Evolutionary conservation across 2,113 vertebrate species (phyloP).

Genomic region (Gymnogyps californianus): DNA sequence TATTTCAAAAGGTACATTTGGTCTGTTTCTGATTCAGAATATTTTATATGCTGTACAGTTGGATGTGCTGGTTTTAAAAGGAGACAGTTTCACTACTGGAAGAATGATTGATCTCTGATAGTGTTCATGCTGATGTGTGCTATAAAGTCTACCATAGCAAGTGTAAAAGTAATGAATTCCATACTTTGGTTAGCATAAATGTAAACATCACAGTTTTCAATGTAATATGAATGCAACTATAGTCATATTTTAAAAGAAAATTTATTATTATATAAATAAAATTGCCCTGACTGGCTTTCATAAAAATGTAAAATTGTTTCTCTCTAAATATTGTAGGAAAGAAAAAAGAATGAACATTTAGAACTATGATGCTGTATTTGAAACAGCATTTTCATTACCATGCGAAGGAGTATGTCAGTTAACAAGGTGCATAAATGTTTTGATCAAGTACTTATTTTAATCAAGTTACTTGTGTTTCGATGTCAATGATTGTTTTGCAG

Average conservation of each 20-base stretch:
- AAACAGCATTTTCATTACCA: not conserved
- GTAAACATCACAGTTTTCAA: not conserved
- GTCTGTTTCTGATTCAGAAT: not conserved
- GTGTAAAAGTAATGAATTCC: not conserved
- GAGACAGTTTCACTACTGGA: not conserved
- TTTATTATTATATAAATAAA: not conserved
- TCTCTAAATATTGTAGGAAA: not conserved
- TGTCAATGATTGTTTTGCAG: slow-evolving; percentile 65
- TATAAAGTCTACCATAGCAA: not conserved
- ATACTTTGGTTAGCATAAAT: not conserved
- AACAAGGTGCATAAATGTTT: not conserved
- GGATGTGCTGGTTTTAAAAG: not conserved
- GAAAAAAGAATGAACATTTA: not conserved
- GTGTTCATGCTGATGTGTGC: not conserved
- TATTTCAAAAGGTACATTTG: not conserved
- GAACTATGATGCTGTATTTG: not conserved
- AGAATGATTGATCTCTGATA: not conserved
- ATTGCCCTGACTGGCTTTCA: not conserved
- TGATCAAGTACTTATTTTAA: not conserved
- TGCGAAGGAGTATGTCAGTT: not conserved
- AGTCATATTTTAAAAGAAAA: not conserved
- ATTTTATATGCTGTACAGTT: not conserved
- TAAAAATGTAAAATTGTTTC: not conserved
- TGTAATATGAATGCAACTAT: not conserved
- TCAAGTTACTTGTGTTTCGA: not conserved